Conservation (phyloP, 2,797 vertebrate genomes). For the Aselliscus stoliczkanus region DNA sequence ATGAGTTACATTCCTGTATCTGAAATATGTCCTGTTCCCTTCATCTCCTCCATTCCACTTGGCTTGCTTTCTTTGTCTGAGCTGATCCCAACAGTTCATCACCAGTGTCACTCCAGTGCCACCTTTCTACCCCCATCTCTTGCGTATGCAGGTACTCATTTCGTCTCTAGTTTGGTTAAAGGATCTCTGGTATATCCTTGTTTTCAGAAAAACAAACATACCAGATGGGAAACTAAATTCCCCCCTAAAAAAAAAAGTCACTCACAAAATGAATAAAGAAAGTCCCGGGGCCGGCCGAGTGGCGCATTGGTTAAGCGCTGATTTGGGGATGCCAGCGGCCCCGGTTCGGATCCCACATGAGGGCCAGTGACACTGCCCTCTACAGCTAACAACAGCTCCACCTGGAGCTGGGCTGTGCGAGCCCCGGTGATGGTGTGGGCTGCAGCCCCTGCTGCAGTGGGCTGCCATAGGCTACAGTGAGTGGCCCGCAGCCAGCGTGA, state of each 20-base stretch:
- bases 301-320: too few relatives aligned
- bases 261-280: not conserved
- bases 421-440: too few relatives aligned
- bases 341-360: too few relatives aligned
- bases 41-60: not conserved
- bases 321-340: too few relatives aligned
- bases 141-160: not conserved
- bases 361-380: too few relatives aligned
- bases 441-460: too few relatives aligned
- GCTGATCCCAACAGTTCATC: not conserved
- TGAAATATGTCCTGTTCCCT: not conserved
- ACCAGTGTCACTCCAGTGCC: too few relatives aligned
- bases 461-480: too few relatives aligned
- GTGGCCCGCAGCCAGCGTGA: too few relatives aligned
- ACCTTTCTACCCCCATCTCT: not conserved
- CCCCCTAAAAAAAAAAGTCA: not conserved
- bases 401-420: too few relatives aligned
- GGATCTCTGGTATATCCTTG: not conserved
- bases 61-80: not conserved
- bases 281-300: too few relatives aligned
- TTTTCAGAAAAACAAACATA: not conserved
- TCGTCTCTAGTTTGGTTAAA: not conserved
- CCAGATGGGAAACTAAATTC: not conserved
- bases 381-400: too few relatives aligned
- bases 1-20: not conserved